These are phyloP conservation scores for Solenopsis invicta DNA, from an alignment of 1,140 invertebrate species.

Conservation along the genomic window DNA sequence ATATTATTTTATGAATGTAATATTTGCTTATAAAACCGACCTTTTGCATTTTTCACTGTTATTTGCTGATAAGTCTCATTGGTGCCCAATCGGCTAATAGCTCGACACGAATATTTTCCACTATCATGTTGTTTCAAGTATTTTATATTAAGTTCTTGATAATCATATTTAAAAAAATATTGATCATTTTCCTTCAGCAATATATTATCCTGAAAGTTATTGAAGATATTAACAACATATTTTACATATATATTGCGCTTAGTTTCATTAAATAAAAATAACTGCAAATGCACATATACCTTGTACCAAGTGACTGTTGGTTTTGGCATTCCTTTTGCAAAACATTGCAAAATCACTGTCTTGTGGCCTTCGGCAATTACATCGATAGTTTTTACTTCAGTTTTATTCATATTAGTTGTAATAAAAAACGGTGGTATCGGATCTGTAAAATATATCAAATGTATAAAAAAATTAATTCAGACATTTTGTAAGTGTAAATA, in stretches of 20 bases:
- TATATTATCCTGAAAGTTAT: constrained; percentile 73
- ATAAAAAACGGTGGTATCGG: constrained; percentile 35
- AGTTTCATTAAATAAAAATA: background rate
- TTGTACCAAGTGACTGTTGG: constrained; percentile 83
- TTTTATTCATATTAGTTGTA: constrained; percentile 76
- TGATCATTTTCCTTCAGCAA: constrained; percentile 76
- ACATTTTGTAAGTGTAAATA: background rate
- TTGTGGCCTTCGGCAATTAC: constrained; percentile 68
- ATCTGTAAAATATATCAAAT: constrained; percentile 10
- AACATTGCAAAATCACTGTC: constrained; percentile 77
- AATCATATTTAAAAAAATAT: constrained; percentile 72
- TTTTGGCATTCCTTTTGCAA: constrained; percentile 79
- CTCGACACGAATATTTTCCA: constrained; percentile 84
- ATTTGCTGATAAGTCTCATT: constrained; percentile 79
- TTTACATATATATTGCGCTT: background rate
- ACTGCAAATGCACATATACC: constrained; percentile 70
- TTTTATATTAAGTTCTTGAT: constrained; percentile 83
- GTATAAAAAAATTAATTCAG: background rate
- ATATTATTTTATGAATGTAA: background rate
- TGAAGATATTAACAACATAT: constrained; percentile 30
- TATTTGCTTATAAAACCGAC: constrained; percentile 19
- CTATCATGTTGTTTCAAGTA: constrained; percentile 82
- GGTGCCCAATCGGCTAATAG: constrained; percentile 81
- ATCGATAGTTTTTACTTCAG: constrained; percentile 67
- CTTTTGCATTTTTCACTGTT: constrained; percentile 76